Evolutionary conservation across 2,797 vertebrate genomes (phyloP).

Genomic region (Takifugu ocellatus): DNA sequence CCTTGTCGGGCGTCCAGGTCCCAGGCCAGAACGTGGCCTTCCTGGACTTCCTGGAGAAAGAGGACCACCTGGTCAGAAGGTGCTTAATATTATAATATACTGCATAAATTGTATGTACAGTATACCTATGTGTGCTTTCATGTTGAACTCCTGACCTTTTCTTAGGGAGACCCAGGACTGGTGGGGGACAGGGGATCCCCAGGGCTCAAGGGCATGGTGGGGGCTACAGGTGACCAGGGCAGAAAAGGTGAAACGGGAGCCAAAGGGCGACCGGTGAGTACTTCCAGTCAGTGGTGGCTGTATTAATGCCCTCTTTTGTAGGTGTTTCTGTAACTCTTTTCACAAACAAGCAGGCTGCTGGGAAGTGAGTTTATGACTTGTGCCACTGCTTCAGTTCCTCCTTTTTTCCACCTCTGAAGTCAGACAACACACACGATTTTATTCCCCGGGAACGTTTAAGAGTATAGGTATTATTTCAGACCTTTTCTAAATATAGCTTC

Average conservation of each 20-base stretch:
- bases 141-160: conserved; percentile 1
- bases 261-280: conserved; percentile 86
- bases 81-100: conserved; percentile 35
- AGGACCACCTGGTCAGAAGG: conserved; percentile 85
- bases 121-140: neutral
- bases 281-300: neutral
- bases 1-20: conserved; percentile 82
- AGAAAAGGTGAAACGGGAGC: conserved; percentile 78
- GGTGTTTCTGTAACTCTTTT: neutral
- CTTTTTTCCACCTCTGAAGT: neutral
- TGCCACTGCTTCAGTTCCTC: neutral
- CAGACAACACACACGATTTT: neutral
- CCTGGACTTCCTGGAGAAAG: conserved; percentile 82
- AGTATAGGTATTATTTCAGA: conserved; percentile 33
- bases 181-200: conserved; percentile 81
- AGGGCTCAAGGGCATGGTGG: conserved; percentile 83
- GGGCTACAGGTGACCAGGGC: conserved; percentile 87
- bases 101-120: neutral
- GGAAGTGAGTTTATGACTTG: neutral
- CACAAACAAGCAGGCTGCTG: too few relatives aligned
- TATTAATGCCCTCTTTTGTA: neutral
- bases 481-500: conserved; percentile 55
- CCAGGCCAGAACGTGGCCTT: conserved; percentile 79
- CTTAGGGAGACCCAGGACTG: conserved; percentile 87
- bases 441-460: conserved; percentile 15